Conservation (phyloP, 2,113 vertebrate species). For the Phaethornis superciliosus region DNA sequence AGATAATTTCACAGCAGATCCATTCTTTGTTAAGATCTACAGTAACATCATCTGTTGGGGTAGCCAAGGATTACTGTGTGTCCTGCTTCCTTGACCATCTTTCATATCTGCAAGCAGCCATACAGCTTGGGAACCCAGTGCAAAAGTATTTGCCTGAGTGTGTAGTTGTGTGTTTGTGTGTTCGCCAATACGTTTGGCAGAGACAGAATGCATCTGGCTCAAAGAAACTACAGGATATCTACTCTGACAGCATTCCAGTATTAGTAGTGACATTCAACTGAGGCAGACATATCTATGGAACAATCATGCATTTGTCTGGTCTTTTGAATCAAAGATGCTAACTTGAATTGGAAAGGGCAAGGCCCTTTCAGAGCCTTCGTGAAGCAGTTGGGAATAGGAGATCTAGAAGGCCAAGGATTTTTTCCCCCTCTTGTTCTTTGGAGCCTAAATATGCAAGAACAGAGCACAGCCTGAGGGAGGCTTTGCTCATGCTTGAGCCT, state of each 20-base stretch:
- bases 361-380: background rate
- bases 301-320: constrained; percentile 51
- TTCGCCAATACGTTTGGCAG: constrained; percentile 43
- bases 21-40: background rate
- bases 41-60: background rate
- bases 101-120: background rate
- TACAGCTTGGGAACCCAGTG: background rate
- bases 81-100: background rate
- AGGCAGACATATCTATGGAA: constrained; percentile 37
- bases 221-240: constrained; percentile 40
- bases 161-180: background rate
- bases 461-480: background rate
- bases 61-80: background rate
- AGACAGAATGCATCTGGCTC: constrained; percentile 36
- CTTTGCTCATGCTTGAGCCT: constrained; percentile 11
- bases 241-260: constrained; percentile 49
- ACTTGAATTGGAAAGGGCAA: constrained; percentile 50
- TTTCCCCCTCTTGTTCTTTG: constrained; percentile 12
- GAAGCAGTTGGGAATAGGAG: background rate
- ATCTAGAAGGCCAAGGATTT: background rate
- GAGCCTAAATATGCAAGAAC: background rate
- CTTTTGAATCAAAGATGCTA: constrained; percentile 24
- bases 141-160: background rate
- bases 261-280: constrained; percentile 46
- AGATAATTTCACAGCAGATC: background rate